These are phyloP conservation scores for Anthoscopus minutus DNA, from an alignment of 2,113 vertebrate species.

Conservation along the genomic window DNA sequence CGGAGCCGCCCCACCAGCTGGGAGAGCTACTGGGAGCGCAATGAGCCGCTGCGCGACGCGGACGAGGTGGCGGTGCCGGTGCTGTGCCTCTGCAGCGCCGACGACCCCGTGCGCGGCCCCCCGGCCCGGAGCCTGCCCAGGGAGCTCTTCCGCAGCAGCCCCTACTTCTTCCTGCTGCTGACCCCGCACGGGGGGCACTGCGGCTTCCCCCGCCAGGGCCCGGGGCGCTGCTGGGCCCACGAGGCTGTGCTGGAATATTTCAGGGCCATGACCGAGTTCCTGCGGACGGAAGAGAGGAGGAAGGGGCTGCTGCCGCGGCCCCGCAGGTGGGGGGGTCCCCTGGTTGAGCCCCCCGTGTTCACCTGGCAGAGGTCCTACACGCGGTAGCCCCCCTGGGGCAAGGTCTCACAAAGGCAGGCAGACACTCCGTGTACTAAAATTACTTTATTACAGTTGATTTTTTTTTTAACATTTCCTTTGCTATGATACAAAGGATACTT, in stretches of 20 bases:
- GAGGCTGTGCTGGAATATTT: conserved; percentile 79
- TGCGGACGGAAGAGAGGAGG: conserved; percentile 71
- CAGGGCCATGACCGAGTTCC: conserved; percentile 77
- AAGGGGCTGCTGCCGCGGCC: conserved; percentile 35
- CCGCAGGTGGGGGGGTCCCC: background rate
- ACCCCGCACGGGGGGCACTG: conserved; percentile 82
- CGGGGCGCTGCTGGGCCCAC: conserved; percentile 77
- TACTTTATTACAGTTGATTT: conserved; percentile 99
- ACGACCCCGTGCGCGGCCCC: conserved; percentile 80
- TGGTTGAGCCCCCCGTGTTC: background rate
- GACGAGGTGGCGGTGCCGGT: conserved; percentile 85
- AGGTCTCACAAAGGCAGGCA: conserved; percentile 19
- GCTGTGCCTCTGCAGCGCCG: conserved; percentile 79
- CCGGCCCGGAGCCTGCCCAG: conserved; percentile 66
- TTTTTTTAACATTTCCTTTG: conserved; percentile 93
- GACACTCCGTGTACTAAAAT: conserved; percentile 90
- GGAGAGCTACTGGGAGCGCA: conserved; percentile 85
- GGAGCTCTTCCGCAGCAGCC: conserved; percentile 81
- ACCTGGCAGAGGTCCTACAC: conserved; percentile 78
- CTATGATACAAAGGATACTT: conserved; percentile 96
- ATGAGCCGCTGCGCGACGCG: conserved; percentile 86
- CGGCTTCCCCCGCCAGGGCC: conserved; percentile 65
- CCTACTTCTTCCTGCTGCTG: conserved; percentile 82
- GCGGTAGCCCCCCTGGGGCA: background rate
- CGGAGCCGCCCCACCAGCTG: conserved; percentile 67